Percentiles rank a stretch among this genome's conserved stretches.
Evolutionary conservation across 2,113 vertebrate genomes (phyloP).

Genomic region (Muntiacus reevesi): DNA sequence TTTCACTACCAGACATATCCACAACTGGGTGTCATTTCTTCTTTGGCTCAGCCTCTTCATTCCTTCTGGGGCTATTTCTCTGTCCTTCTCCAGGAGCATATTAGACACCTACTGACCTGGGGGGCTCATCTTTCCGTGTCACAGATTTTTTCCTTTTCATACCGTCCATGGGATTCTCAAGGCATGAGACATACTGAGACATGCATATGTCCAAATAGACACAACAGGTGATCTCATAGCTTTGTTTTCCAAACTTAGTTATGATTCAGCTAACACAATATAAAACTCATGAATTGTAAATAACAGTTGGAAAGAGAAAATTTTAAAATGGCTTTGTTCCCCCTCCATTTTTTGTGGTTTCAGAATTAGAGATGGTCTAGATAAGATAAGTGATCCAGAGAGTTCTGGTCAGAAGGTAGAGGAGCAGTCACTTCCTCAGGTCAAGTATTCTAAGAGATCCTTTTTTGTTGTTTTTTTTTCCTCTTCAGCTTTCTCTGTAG

Average conservation of each 20-base stretch:
- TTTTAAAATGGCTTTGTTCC: neutral
- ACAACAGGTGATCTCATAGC: neutral
- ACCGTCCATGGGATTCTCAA: neutral
- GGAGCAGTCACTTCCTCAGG: neutral
- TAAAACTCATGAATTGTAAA: neutral
- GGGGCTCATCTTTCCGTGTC: neutral
- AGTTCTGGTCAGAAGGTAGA: neutral
- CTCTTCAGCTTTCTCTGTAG: neutral
- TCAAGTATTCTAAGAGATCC: neutral
- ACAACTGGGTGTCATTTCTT: neutral
- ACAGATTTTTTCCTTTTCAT: neutral
- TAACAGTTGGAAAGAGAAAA: neutral
- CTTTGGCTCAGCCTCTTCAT: neutral
- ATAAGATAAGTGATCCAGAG: neutral
- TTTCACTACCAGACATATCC: neutral
- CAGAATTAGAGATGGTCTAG: neutral
- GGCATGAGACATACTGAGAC: neutral
- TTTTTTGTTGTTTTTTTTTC: neutral
- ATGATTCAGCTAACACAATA: neutral
- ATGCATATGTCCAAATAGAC: neutral
- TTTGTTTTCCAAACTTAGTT: neutral
- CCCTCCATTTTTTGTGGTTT: neutral
- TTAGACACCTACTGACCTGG: neutral
- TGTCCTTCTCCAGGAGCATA: neutral
- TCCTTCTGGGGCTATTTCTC: neutral